phyloP scores from a whole-genome alignment of 1,140 invertebrate species.

The Brachionus angularis region DNA sequence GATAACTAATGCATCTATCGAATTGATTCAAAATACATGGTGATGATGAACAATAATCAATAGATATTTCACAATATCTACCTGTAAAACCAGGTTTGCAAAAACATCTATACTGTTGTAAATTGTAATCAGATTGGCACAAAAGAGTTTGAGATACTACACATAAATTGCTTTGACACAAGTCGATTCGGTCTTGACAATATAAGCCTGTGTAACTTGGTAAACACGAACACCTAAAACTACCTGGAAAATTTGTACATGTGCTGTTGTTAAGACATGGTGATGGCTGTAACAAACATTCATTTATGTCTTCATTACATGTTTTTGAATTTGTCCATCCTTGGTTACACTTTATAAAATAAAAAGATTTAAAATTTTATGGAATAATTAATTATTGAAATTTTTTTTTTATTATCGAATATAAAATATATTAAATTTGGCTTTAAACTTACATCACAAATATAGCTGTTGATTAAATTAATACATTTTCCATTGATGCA shows the following conservation, averaged over 20 bases:
- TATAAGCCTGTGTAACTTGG: conserved; percentile 57
- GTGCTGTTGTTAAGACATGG: conserved; percentile 46
- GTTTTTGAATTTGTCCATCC: conserved; percentile 41
- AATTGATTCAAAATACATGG: conserved; percentile 63
- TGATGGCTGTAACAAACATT: background rate
- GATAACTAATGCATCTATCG: conserved; percentile 74
- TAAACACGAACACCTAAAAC: conserved; percentile 46
- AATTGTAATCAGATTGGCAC: conserved; percentile 8
- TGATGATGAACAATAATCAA: conserved; percentile 45
- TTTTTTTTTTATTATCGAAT: too few relatives aligned
- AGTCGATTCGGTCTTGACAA: conserved; percentile 74
- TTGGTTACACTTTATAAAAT: conserved; percentile 37
- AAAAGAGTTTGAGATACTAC: conserved; percentile 47
- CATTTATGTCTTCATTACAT: conserved; percentile 42
- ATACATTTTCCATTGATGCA: conserved; percentile 36
- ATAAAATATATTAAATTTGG: too few relatives aligned
- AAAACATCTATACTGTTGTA: conserved; percentile 34
- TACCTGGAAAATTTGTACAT: conserved; percentile 53
- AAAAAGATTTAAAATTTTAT: background rate
- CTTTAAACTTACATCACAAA: conserved; percentile 47
- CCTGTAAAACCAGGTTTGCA: conserved; percentile 46
- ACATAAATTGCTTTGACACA: conserved; percentile 70
- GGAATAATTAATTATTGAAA: too few relatives aligned
- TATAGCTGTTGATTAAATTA: conserved; percentile 47
- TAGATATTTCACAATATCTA: conserved; percentile 47